Conservation (phyloP, 2,797 vertebrate genomes). For the Anniella stebbinsi region DNA sequence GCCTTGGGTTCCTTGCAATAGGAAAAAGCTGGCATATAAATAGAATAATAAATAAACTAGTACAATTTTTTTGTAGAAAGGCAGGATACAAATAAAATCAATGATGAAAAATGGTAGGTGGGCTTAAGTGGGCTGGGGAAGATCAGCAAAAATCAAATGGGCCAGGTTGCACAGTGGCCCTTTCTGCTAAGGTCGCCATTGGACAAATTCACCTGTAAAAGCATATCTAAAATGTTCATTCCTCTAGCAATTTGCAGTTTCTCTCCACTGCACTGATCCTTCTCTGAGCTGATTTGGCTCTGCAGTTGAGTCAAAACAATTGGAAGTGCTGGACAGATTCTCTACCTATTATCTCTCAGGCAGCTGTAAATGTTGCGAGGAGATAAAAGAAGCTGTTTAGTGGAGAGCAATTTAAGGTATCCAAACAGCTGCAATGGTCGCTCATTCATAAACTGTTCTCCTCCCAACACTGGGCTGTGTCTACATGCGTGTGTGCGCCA, state of each 20-base stretch:
- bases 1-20: too few relatives aligned
- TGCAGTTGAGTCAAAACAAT: conserved; percentile 39
- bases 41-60: too few relatives aligned
- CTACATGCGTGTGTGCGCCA: background rate
- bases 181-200: background rate
- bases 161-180: background rate
- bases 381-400: conserved; percentile 69
- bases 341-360: conserved; percentile 56
- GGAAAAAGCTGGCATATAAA: too few relatives aligned
- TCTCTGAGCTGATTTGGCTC: conserved; percentile 47
- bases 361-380: conserved; percentile 66
- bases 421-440: conserved; percentile 21
- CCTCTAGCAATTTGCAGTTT: conserved; percentile 58
- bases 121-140: background rate
- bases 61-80: too few relatives aligned
- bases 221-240: conserved; percentile 38
- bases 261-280: conserved; percentile 57
- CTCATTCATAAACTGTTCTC: conserved; percentile 64
- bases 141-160: background rate
- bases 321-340: conserved; percentile 60
- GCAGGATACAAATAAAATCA: too few relatives aligned
- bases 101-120: too few relatives aligned
- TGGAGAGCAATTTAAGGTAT: conserved; percentile 58
- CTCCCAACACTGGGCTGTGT: background rate
- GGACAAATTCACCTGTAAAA: conserved; percentile 34